Evolutionary conservation across 2,113 vertebrate genomes (phyloP).

Genomic region (Brienomyrus brachyistius): DNA sequence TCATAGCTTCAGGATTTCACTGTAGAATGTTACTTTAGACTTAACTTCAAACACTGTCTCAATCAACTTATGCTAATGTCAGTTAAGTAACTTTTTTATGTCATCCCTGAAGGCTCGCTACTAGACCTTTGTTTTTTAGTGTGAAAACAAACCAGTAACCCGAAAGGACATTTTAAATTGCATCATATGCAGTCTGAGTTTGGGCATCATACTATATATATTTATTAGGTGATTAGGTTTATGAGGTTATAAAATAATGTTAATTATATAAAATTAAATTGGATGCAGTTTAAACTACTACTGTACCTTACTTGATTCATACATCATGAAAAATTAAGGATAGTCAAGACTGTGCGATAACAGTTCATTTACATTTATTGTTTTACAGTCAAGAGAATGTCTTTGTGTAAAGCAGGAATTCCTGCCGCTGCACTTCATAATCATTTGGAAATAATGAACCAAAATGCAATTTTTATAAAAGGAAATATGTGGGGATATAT

Average conservation of each 20-base stretch:
- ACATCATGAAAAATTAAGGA: not conserved
- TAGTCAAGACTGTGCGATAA: not conserved
- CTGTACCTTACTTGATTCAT: not conserved
- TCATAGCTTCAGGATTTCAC: not conserved
- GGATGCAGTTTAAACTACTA: not conserved
- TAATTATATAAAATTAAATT: not conserved
- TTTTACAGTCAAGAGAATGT: not conserved
- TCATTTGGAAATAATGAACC: not conserved
- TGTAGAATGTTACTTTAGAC: not conserved
- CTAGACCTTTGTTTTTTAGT: not conserved
- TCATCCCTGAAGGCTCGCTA: not conserved
- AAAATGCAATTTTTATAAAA: not conserved
- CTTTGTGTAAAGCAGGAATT: not conserved
- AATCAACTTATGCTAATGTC: not conserved
- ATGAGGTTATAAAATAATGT: not conserved
- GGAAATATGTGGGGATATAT: not conserved
- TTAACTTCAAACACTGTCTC: not conserved
- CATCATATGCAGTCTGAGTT: not conserved
- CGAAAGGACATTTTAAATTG: not conserved
- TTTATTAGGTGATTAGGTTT: not conserved
- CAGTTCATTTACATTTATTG: not conserved
- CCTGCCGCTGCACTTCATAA: not conserved
- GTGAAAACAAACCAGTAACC: not conserved
- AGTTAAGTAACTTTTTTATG: not conserved
- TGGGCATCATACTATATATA: not conserved